These are phyloP conservation scores for Belonocnema kinseyi DNA, from an alignment of 1,140 invertebrate species.

Conservation along the genomic window DNA sequence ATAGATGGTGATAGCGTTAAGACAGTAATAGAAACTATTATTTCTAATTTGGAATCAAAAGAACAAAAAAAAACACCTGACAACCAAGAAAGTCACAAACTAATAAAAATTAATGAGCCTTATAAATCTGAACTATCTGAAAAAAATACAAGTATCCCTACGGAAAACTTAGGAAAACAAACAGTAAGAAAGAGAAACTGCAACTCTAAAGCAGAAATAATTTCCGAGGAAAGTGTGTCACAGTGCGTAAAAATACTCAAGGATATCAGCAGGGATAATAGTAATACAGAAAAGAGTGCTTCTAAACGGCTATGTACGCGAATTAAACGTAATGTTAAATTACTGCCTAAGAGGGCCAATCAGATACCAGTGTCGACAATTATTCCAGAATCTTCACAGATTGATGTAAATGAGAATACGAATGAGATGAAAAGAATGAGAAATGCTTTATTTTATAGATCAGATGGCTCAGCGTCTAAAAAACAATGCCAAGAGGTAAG, in stretches of 20 bases:
- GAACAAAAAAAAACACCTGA: slow-evolving; percentile 30
- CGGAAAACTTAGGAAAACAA: slow-evolving; percentile 26
- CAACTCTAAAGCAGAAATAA: slow-evolving; percentile 61
- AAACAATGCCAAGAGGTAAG: too few species aligned
- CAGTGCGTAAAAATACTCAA: slow-evolving; percentile 61
- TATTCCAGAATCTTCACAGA: slow-evolving; percentile 34
- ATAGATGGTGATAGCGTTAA: slow-evolving; percentile 20
- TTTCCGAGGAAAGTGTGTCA: slow-evolving; percentile 67
- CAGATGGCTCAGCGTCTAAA: too few species aligned
- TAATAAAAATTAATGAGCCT: background rate
- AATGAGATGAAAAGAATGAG: background rate
- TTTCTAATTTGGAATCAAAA: slow-evolving; percentile 4
- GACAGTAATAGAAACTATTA: slow-evolving; percentile 33
- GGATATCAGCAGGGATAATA: slow-evolving; percentile 33
- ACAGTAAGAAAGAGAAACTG: slow-evolving; percentile 43
- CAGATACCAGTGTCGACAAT: slow-evolving; percentile 42
- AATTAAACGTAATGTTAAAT: slow-evolving; percentile 71
- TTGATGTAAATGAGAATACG: slow-evolving; percentile 41
- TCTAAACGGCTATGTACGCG: slow-evolving; percentile 64
- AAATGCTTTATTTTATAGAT: too few species aligned
- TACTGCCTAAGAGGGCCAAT: slow-evolving; percentile 66
- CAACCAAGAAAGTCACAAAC: slow-evolving; percentile 36
- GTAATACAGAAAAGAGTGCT: slow-evolving; percentile 33
- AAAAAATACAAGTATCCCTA: background rate
- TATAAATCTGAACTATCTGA: too few species aligned